Base-by-base conservation (phyloP, 2,888 invertebrate genomes). In the Allolobophora icterica region DNA sequence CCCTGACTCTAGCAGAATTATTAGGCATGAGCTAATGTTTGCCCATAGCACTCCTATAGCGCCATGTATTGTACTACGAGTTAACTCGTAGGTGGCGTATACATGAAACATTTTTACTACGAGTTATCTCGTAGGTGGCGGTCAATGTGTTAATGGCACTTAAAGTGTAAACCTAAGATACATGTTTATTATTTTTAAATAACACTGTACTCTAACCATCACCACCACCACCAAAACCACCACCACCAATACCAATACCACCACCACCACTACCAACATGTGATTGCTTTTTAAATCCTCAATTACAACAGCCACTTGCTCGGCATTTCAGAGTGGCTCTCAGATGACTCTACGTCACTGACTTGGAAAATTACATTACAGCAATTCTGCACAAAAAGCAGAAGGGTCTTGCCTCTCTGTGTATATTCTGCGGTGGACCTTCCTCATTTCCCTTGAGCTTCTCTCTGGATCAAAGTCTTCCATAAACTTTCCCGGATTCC, bases 361-460 rank as follows among this genome's bases (percentile, higher is more conserved):
- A 2, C 21, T 71, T 71, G 71, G 71, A 30, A 71, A 71, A 71
- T n/a, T 8, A n/a, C 71, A n/a, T 71, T 1, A 71, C 30, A 71
- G 8, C 30, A 71, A 71, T n/a, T 30, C 30, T 71, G n/a, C 71
- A n/a, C 13, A 30, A n/a, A 30, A n/a, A 71, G 1, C n/a, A n/a
- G 71, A n/a, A n/a, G 71, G 71, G 71, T n/a, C 93, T 92, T 94
- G 96, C 95, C 93, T 94, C 92, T 95, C 95, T 84, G 96, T 95
- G 93, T 96, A 96, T 34, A 96, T 95, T 95, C 97, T 97, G 89
- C 97, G 96, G 93, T 97, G 96, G 93, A 97, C 95, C 95, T 98
- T 97, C 90, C 97, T 96, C 94, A 97, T 96, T 95, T 98, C 97
- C 89, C 97, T 96, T 89, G 96, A 96, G 92, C 97, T 97, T 92